Evolutionary conservation across 1,140 invertebrate genomes (phyloP), one percentile per base, ranked within the genome.

Genomic region (Ceratina japonica): DNA sequence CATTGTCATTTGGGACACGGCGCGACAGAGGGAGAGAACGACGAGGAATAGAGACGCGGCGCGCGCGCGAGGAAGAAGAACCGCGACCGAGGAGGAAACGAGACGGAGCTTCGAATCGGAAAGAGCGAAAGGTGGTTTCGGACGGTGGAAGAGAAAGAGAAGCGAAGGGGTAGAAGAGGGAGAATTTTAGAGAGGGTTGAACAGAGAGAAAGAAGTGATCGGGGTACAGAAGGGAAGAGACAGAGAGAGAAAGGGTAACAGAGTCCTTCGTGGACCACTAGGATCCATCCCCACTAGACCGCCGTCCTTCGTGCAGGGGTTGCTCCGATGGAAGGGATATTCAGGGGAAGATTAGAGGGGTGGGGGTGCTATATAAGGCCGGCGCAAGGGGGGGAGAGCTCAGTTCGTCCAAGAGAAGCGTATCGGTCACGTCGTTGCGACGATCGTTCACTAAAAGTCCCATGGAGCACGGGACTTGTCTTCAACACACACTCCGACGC

Each of bases 331-430:
- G 89, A 88, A 88, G 90, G 88, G 84, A 82, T 54, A 59, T n/a
- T 79, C 72, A 88, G 84, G 89, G 87, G 87, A 88, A 89, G 76
- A 59, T 75, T 75, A 81, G 84, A 92, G 89, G 89, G 89, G 91
- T 91, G 91, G 92, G 92, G 91, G 91, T 84, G 87, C 89, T 93
- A 92, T 93, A 92, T 89, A 89, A 90, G 73, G 59, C 78, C 74
- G 81, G 64, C 80, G 89, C 88, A 87, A 92, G 92, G 91, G 90
- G 91, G 92, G 91, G 91, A 92, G 88, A 91, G 88, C 85, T 91
- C 91, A 93, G 92, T 93, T 91, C 88, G 85, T 90, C 87, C 87
- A 90, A 92, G 89, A 91, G 86, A 81, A 92, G 88, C 91, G 91
- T 90, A 86, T 90, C 90, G 91, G 88, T 90, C 65, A 88, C 85